Conservation (phyloP, 2,113 vertebrate species). For the Jacana jacana region DNA sequence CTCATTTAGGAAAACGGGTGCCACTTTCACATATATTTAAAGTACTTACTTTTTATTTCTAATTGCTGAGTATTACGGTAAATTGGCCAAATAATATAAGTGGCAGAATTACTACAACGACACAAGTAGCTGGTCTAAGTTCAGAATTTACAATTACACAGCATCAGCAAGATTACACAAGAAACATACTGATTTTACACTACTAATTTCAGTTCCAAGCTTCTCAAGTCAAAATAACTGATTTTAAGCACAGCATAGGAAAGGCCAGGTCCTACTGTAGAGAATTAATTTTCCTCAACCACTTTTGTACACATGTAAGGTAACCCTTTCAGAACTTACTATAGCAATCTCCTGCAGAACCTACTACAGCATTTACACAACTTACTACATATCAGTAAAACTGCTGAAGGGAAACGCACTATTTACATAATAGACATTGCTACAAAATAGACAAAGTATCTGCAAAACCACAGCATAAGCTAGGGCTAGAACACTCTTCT, state of each 20-base stretch:
- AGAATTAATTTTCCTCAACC: not conserved
- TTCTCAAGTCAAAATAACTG: not conserved
- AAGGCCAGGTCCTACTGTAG: not conserved
- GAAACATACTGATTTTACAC: rapidly evolving
- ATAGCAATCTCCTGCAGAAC: too few species aligned
- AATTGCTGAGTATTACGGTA: not conserved
- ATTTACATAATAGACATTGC: not conserved
- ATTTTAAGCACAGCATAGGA: not conserved
- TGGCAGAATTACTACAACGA: not conserved
- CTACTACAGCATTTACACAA: too few species aligned
- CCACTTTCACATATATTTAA: not conserved
- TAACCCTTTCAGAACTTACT: not conserved
- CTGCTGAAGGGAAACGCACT: rapidly evolving
- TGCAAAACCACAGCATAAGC: not conserved
- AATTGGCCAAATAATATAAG: not conserved
- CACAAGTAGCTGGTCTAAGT: not conserved
- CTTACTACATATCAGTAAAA: not conserved
- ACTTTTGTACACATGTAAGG: rapidly evolving
- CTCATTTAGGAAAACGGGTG: not conserved
- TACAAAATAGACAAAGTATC: not conserved
- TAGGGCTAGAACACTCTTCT: not conserved
- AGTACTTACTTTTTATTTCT: not conserved
- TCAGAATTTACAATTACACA: not conserved
- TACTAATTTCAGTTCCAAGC: not conserved
- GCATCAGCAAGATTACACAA: not conserved